A percentile compares a stretch with the other conserved stretches of the same genome.
These are phyloP conservation scores for Hemiscyllium ocellatum DNA, from an alignment of 2,113 vertebrate genomes.

Conservation along the genomic window DNA sequence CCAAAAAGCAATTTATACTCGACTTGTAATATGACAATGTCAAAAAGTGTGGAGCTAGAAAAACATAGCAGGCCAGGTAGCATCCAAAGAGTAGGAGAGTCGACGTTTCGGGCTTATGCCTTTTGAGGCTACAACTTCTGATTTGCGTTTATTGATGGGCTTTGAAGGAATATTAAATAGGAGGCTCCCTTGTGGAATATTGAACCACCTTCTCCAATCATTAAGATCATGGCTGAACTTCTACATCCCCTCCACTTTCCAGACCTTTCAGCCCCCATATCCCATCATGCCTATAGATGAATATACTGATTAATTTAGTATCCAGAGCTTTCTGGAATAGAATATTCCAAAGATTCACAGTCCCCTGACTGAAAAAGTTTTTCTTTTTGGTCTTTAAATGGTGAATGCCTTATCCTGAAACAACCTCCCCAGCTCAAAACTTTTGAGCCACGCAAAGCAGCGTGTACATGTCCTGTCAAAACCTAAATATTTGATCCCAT, in stretches of 20 bases:
- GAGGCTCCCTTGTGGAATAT: background rate
- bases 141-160: background rate
- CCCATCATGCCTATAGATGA: background rate
- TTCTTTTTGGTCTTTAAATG: background rate
- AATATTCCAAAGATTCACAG: background rate
- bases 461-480: background rate
- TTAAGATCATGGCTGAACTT: background rate
- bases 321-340: background rate
- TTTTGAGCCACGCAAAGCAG: background rate
- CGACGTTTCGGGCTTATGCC: too few relatives aligned
- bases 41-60: too few relatives aligned
- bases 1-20: too few relatives aligned
- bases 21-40: too few relatives aligned
- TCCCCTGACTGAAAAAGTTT: background rate
- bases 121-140: background rate
- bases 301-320: background rate
- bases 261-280: background rate
- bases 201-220: background rate
- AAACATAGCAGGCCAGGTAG: too few relatives aligned
- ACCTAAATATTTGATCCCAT: background rate
- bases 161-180: background rate
- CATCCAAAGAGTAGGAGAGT: too few relatives aligned
- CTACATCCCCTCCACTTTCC: background rate
- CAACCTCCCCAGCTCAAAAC: background rate
- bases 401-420: background rate